Conservation (phyloP, 1,140 invertebrate genomes). For the Hetaerina americana region DNA sequence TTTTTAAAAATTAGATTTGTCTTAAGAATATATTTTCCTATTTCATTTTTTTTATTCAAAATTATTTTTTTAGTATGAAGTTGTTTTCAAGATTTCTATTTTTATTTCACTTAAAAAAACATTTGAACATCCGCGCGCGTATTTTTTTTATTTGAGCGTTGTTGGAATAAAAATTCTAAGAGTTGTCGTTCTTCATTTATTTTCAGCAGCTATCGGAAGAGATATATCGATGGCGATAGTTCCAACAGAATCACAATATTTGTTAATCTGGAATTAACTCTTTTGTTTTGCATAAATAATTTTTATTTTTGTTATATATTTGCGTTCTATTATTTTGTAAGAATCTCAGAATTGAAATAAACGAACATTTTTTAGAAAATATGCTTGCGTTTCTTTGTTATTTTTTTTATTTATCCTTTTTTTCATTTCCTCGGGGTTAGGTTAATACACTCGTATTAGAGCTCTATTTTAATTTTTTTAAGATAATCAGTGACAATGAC, state of each 20-base stretch:
- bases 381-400: background rate
- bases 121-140: background rate
- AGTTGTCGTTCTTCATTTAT: background rate
- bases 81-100: too few species aligned
- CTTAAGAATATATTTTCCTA: too few species aligned
- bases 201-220: background rate
- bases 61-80: too few species aligned
- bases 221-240: background rate
- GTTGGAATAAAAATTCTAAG: background rate
- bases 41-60: too few species aligned
- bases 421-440: background rate
- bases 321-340: background rate
- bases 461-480: background rate
- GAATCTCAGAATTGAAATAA: background rate
- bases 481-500: too few species aligned
- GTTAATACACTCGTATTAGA: too few species aligned
- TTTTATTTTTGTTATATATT: slow-evolving; percentile 1
- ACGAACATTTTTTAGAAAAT: background rate
- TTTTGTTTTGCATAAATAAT: slow-evolving; percentile 1
- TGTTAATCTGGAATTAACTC: background rate
- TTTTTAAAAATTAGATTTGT: too few species aligned
- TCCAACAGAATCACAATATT: background rate
- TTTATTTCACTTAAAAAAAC: too few species aligned
- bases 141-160: background rate
- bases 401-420: background rate